Percentiles rank a stretch among this genome's conserved stretches.
phyloP scores from a whole-genome alignment of 2,113 vertebrate species.

The Vicugna pacos region DNA sequence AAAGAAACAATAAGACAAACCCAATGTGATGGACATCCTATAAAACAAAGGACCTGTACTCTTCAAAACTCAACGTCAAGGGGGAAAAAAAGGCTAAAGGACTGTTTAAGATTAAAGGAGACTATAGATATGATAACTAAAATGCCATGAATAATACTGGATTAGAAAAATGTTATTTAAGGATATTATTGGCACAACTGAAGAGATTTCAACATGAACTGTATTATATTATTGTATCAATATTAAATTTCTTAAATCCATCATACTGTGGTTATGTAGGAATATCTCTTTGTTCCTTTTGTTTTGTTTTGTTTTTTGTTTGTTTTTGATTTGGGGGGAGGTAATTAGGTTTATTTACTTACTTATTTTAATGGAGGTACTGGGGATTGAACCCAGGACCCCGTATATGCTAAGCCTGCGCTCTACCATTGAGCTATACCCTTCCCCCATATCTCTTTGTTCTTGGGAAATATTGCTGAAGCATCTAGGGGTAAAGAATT shows the following conservation, averaged over 20 bases:
- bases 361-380: too few species aligned
- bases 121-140: not conserved
- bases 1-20: not conserved
- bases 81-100: not conserved
- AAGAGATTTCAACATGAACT: slow-evolving; percentile 2
- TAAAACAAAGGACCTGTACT: not conserved
- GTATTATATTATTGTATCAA: not conserved
- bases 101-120: slow-evolving; percentile 31
- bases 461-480: not conserved
- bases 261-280: not conserved
- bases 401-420: too few species aligned
- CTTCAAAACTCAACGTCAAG: not conserved
- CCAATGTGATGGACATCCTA: not conserved
- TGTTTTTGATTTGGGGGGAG: too few species aligned
- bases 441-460: not conserved
- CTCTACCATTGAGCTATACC: too few species aligned
- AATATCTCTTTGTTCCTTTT: not conserved
- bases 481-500: not conserved
- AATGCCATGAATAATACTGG: not conserved
- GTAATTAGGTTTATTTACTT: too few species aligned
- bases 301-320: too few species aligned
- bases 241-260: slow-evolving; percentile 12
- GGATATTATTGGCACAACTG: not conserved
- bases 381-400: too few species aligned
- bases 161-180: slow-evolving; percentile 1